Evolutionary conservation across 30 jellyfish, hydroid and myxozoan genomes (phyloP).

Genomic region (Aurelia aurita complex sp. Pacific): DNA sequence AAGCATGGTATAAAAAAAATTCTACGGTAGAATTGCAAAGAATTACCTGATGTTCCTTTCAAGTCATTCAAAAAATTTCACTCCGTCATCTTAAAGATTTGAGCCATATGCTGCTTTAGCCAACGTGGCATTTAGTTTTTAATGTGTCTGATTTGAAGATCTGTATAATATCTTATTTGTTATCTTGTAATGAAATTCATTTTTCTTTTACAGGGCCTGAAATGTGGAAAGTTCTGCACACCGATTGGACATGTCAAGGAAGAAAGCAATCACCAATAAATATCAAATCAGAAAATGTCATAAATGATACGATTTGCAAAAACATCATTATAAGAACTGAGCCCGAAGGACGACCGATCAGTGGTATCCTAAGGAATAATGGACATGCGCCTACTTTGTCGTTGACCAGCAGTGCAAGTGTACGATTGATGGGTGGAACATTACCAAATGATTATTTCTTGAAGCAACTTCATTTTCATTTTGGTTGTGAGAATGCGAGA

Average conservation of each 20-base stretch:
- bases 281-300: slow-evolving; percentile 69
- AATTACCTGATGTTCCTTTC: too few species aligned
- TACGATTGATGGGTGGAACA: slow-evolving; percentile 85
- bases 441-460: slow-evolving; percentile 74
- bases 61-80: too few species aligned
- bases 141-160: too few species aligned
- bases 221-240: slow-evolving; percentile 87
- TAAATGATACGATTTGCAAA: slow-evolving; percentile 56
- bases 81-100: too few species aligned
- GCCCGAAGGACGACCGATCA: slow-evolving; percentile 85
- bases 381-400: slow-evolving; percentile 99
- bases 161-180: too few species aligned
- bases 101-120: too few species aligned
- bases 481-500: slow-evolving; percentile 77
- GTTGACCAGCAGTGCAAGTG: slow-evolving; percentile 61
- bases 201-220: slow-evolving; percentile 81
- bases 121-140: too few species aligned
- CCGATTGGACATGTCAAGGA: slow-evolving; percentile 96
- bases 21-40: too few species aligned
- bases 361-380: slow-evolving; percentile 83
- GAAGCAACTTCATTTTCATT: slow-evolving; percentile 96
- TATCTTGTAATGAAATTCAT: neutral
- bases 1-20: too few species aligned
- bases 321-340: slow-evolving; percentile 65
- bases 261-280: slow-evolving; percentile 93